phyloP scores from a whole-genome alignment of 2,888 invertebrate genomes.

The Drosophila anceps region DNA sequence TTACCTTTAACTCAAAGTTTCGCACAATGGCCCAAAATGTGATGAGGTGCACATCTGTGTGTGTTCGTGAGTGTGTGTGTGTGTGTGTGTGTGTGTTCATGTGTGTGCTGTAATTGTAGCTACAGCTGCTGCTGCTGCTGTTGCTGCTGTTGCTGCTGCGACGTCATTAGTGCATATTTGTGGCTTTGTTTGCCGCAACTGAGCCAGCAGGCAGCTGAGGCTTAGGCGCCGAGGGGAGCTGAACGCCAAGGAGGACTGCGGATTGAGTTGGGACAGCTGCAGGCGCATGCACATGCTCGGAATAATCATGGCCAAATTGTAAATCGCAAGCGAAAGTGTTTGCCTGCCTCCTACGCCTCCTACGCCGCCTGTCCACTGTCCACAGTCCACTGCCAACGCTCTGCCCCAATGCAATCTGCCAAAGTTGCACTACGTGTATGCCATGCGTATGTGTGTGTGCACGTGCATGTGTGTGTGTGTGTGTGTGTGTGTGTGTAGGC shows the following conservation, averaged over 20 bases:
- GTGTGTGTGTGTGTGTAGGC: slow-evolving; percentile 4
- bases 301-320: slow-evolving; percentile 82
- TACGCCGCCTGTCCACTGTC: background rate
- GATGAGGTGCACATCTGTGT: slow-evolving; percentile 31
- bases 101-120: slow-evolving; percentile 51
- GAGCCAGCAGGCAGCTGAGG: slow-evolving; percentile 42
- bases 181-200: slow-evolving; percentile 83
- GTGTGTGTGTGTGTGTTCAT: background rate
- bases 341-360: slow-evolving; percentile 41
- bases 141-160: slow-evolving; percentile 52
- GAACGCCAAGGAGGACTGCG: slow-evolving; percentile 8
- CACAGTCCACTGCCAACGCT: background rate
- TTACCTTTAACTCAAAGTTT: slow-evolving; percentile 53
- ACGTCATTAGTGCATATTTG: slow-evolving; percentile 84
- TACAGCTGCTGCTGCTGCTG: slow-evolving; percentile 40
- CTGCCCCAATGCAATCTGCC: slow-evolving; percentile 36
- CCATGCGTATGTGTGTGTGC: background rate
- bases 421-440: slow-evolving; percentile 36
- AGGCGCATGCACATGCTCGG: slow-evolving; percentile 72
- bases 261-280: slow-evolving; percentile 34
- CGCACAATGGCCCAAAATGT: slow-evolving; percentile 47
- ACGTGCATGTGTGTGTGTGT: slow-evolving; percentile 8
- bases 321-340: slow-evolving; percentile 81
- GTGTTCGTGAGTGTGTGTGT: slow-evolving; percentile 4
- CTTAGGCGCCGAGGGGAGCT: background rate